Evolutionary conservation across 2,797 vertebrate genomes (phyloP), one percentile per base, ranked within the genome.

Genomic region (Platalea minor): DNA sequence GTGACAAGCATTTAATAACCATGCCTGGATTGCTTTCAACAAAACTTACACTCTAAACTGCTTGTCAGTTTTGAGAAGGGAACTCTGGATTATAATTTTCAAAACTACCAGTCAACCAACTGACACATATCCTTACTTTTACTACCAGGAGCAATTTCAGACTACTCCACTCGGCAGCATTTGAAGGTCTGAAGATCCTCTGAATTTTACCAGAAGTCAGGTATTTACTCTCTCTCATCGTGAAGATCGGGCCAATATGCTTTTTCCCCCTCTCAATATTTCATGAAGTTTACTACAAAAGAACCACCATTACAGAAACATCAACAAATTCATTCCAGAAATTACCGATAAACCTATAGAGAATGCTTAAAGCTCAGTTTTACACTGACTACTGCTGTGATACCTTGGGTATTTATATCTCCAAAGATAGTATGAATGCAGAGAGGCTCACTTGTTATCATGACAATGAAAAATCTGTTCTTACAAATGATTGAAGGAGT

Each of bases 211-310:
- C 18, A 39, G 2, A 67, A 46, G 17, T 41, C 53, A 72, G 11
- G 9, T n/a, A 31, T 88, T 72, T 59, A 41, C 9, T 85, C 37
- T 51, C 50, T 41, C 43, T n/a, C 56, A 43, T 29, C 29, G 63
- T 10, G 15, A 46, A 46, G 23, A 60, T 43, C 33, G 57, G 23
- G 46, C 46, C 31, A 46, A 54, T 2, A 11, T 24, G 7, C 5
- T 39, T 21, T 17, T 5, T 8, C 1, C 2, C 24, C 24, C 1
- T 8, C 8, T 7, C 25, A 41, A 0, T 41, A 69, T 61, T 45
- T 84, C 37, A 78, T 45, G 3, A 56, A 3, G 5, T 60, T 77
- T 68, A 60, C 33, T 70, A 35, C 16, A 61, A 7, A 56, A 68
- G 16, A 75, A 4, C 17, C n/a, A 39, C n/a, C 31, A 5, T 46